Base-by-base conservation (phyloP, 2,888 invertebrate species). In the Amblyjoppa fuscipennis region DNA sequence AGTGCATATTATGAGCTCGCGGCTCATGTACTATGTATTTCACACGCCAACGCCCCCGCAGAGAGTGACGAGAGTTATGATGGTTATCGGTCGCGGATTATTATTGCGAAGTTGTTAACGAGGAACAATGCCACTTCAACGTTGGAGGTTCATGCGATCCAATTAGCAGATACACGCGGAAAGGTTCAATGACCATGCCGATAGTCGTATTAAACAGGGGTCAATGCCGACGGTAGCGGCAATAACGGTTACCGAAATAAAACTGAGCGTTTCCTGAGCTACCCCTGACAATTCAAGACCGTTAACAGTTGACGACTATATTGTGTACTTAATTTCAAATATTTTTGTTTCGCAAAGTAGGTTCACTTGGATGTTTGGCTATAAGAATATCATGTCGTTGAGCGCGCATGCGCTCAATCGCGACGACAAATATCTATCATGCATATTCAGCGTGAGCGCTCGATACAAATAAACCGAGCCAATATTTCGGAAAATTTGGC, bases 21-120 rank as follows among this genome's bases (percentile, higher is more conserved):
- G 77, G 78, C 38, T 71, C 66, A 82, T 73, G 66, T 56, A 73
- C 71, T 71, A 66, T 56, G 28, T 77, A 73, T 45, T n/a, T 25
- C 11, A 13, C 3, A 7, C 41, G 31, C 28, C n/a, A 28, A 25
- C 31, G 28, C 31, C 0, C 59, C 41, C 61, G 13, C 53, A 20
- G n/a, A 51, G 68, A 81, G 61, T 49, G 70, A 64, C 69, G 70
- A 64, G 81, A 75, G 31, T 76, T 81, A 81, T 70, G 81, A 78
- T 78, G 13, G 56, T 64, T 81, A 85, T 85, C 84, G 69, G 66
- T 53, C 73, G 41, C 70, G 28, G 59, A 70, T 74, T 78, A 81
- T 85, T 85, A 75, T 85, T 85, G 78, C 81, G 70, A 81, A 59
- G 84, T 78, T 85, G 81, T 85, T 85, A 78, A 81, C 84, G 74